Evolutionary conservation across 2,113 vertebrate species (phyloP).

Genomic region (Salvelinus sp.): DNA sequence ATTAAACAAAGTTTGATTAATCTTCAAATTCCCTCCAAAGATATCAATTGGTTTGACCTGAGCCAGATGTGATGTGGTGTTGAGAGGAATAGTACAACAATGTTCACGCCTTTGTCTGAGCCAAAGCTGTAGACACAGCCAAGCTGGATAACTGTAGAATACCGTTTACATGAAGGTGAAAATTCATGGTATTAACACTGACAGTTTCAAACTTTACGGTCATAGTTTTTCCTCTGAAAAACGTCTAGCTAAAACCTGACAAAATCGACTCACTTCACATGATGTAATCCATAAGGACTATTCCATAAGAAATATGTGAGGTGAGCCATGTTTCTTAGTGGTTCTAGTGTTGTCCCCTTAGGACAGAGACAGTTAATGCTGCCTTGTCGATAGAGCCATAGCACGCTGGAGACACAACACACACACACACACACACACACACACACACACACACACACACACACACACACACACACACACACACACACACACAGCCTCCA

Average conservation of each 20-base stretch:
- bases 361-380: neutral
- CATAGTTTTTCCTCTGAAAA: neutral
- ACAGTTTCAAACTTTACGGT: neutral
- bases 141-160: neutral
- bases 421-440: too few relatives aligned
- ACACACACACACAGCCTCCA: conserved; percentile 16
- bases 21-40: neutral
- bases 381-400: neutral
- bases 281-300: neutral
- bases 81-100: neutral
- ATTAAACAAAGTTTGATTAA: neutral
- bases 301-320: neutral
- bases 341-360: neutral
- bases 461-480: too few relatives aligned
- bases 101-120: neutral
- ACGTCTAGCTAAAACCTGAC: neutral
- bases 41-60: neutral
- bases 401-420: neutral
- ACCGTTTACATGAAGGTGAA: neutral
- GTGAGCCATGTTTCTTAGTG: neutral
- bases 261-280: neutral
- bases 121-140: neutral
- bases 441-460: too few relatives aligned
- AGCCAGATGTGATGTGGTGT: neutral
- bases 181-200: neutral